Conservation (phyloP, 2,888 invertebrate genomes). For the Chirona hameri region DNA sequence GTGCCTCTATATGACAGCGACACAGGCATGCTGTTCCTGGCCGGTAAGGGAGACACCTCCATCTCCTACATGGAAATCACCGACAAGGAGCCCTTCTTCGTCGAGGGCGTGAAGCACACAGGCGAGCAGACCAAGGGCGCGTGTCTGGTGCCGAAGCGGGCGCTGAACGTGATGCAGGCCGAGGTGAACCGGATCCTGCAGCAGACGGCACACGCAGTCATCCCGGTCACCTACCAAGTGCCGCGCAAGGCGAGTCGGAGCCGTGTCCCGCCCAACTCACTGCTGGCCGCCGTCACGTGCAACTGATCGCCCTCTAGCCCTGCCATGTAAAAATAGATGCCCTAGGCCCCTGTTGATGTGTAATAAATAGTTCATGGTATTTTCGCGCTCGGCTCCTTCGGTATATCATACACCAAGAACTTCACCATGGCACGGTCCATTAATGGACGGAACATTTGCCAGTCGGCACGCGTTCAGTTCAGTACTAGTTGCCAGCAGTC, state of each 20-base stretch:
- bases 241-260: conserved; percentile 69
- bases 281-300: too few relatives aligned
- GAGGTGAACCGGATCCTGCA: conserved; percentile 90
- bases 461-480: too few relatives aligned
- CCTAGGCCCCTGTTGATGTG: too few relatives aligned
- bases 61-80: conserved; percentile 86
- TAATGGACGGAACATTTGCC: too few relatives aligned
- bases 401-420: too few relatives aligned
- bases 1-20: conserved; percentile 91
- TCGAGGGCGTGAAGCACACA: conserved; percentile 63
- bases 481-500: too few relatives aligned
- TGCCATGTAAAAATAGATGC: too few relatives aligned
- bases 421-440: too few relatives aligned
- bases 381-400: too few relatives aligned
- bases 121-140: conserved; percentile 95
- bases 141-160: conserved; percentile 85
- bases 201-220: conserved; percentile 76
- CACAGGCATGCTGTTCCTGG: conserved; percentile 90
- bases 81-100: conserved; percentile 82
- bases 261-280: too few relatives aligned
- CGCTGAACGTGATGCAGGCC: conserved; percentile 92
- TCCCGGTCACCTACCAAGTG: conserved; percentile 92
- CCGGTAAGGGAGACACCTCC: conserved; percentile 90
- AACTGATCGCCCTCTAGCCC: too few relatives aligned
- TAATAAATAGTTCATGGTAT: too few relatives aligned